Evolutionary conservation across 1,140 invertebrate species (phyloP).

Genomic region (Drosophila tsacasi): DNA sequence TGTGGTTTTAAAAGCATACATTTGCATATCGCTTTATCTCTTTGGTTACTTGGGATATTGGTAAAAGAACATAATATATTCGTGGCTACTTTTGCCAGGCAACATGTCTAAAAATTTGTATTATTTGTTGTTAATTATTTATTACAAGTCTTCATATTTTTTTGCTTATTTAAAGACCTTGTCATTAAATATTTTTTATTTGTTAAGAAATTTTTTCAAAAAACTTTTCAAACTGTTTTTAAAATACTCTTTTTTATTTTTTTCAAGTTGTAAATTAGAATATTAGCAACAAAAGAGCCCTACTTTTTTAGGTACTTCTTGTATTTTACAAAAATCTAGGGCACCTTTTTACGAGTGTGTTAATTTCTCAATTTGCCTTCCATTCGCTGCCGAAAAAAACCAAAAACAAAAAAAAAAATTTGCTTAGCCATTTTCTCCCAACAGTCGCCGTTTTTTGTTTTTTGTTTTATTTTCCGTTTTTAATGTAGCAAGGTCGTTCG

Average conservation of each 20-base stretch:
- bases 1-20: not conserved
- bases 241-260: too few relatives aligned
- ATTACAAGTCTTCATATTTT: not conserved
- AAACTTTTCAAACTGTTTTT: not conserved
- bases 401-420: conserved; percentile 13
- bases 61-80: not conserved
- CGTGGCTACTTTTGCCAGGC: too few relatives aligned
- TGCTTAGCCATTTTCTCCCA: conserved; percentile 45
- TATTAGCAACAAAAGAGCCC: too few relatives aligned
- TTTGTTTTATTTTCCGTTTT: conserved; percentile 57
- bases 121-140: not conserved
- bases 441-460: conserved; percentile 12
- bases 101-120: too few relatives aligned
- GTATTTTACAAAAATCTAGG: not conserved
- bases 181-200: not conserved
- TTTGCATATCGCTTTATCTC: too few relatives aligned
- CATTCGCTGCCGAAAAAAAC: conserved; percentile 4
- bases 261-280: not conserved
- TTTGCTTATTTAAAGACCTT: not conserved
- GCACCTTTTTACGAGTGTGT: conserved; percentile 11
- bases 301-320: not conserved
- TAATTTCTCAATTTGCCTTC: conserved; percentile 50
- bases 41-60: not conserved
- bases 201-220: too few relatives aligned
- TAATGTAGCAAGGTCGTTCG: conserved; percentile 81